Conservation (phyloP, 92 coral and sea anemone genomes). For the Porites rus region DNA sequence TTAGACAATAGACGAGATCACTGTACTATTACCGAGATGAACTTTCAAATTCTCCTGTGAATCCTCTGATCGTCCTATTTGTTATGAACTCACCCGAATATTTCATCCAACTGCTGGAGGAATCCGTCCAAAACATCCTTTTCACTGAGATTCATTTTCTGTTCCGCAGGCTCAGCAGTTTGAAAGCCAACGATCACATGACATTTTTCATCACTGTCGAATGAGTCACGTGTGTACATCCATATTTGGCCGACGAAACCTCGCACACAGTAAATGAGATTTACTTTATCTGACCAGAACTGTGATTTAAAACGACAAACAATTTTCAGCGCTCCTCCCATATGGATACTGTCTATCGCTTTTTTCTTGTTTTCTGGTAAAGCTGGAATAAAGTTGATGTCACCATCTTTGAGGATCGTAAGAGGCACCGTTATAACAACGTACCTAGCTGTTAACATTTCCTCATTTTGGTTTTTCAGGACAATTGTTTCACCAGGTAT, state of each 20-base stretch:
- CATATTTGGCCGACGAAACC: constrained; percentile 82
- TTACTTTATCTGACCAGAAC: constrained; percentile 77
- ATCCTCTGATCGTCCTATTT: no score
- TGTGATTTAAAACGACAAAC: constrained; percentile 84
- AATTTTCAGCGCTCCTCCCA: constrained; percentile 88
- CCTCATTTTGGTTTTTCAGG: constrained; percentile 75
- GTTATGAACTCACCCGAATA: constrained; percentile 73
- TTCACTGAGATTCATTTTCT: constrained; percentile 71
- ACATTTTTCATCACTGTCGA: constrained; percentile 73
- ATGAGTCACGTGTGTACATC: constrained; percentile 86
- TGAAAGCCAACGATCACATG: constrained; percentile 90
- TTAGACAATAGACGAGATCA: no score
- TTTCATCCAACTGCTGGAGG: constrained; percentile 83
- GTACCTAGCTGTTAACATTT: constrained; percentile 57
- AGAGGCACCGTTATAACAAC: constrained; percentile 87
- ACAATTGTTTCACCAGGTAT: constrained; percentile 14
- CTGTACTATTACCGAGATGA: no score
- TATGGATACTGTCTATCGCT: constrained; percentile 79
- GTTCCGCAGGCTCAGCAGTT: constrained; percentile 85
- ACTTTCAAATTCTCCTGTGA: no score
- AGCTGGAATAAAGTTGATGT: constrained; percentile 77
- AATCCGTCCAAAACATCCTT: constrained; percentile 77
- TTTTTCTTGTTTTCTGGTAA: constrained; percentile 74
- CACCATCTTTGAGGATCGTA: constrained; percentile 88
- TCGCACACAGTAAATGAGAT: constrained; percentile 12